Conservation (phyloP, 2,888 invertebrate species). For the Stratiomys singularior region DNA sequence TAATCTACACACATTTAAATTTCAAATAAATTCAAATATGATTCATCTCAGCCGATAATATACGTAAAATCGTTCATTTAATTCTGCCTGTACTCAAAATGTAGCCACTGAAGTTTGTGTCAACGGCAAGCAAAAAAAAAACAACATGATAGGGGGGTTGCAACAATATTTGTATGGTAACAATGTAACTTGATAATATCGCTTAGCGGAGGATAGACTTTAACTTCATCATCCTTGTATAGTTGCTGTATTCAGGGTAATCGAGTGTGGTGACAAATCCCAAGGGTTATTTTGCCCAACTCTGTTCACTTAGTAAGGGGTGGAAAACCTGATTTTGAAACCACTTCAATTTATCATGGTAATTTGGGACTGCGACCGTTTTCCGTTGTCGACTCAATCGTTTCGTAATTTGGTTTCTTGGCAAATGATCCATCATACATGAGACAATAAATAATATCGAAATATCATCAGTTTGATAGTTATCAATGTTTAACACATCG, state of each 20-base stretch:
- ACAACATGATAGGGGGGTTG: constrained; percentile 37
- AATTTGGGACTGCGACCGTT: constrained; percentile 53
- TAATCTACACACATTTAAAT: too few relatives aligned
- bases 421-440: constrained; percentile 46
- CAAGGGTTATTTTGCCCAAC: constrained; percentile 10
- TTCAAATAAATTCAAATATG: too few relatives aligned
- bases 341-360: constrained; percentile 55
- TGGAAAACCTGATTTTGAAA: constrained; percentile 44
- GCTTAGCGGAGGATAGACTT: constrained; percentile 40
- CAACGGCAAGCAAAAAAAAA: neutral
- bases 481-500: constrained; percentile 38
- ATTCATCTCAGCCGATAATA: too few relatives aligned
- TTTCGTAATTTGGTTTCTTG: constrained; percentile 54
- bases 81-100: too few relatives aligned
- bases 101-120: neutral
- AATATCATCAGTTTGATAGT: constrained; percentile 36
- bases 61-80: too few relatives aligned
- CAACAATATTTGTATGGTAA: constrained; percentile 13
- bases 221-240: constrained; percentile 33
- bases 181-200: constrained; percentile 30
- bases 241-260: constrained; percentile 27
- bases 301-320: neutral
- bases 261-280: constrained; percentile 46
- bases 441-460: neutral
- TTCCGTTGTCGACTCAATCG: constrained; percentile 56